These are phyloP conservation scores for Eriocheir sinensis DNA, from an alignment of 1,140 invertebrate species.

Conservation along the genomic window DNA sequence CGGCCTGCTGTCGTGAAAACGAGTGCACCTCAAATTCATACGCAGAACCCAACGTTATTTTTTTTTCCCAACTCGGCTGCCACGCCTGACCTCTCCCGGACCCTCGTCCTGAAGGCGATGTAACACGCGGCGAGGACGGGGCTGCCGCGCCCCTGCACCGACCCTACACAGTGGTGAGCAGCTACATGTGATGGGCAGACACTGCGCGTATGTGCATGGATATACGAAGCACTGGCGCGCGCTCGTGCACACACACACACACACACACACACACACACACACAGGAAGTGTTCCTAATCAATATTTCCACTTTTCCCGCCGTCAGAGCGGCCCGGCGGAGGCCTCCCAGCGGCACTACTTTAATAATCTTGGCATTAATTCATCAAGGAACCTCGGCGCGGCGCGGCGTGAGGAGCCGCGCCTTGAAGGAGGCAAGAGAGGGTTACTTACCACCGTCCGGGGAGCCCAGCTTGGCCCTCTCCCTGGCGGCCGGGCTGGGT, in stretches of 20 bases:
- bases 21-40: too few species aligned
- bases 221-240: background rate
- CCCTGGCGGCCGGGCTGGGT: slow-evolving; percentile 38
- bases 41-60: background rate
- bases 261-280: slow-evolving; percentile 4
- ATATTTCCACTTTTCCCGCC: background rate
- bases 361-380: slow-evolving; percentile 2
- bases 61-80: background rate
- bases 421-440: background rate
- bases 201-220: background rate
- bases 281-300: background rate
- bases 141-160: too few species aligned
- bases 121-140: background rate
- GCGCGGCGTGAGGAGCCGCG: background rate
- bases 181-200: background rate
- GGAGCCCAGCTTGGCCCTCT: slow-evolving; percentile 64
- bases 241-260: background rate
- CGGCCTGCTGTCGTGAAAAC: too few species aligned
- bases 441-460: slow-evolving; percentile 62
- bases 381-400: background rate
- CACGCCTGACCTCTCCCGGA: background rate
- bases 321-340: background rate
- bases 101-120: background rate
- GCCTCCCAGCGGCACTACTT: background rate
- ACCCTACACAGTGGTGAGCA: background rate